A percentile compares a stretch with the other conserved stretches of the same genome.
Evolutionary conservation across 2,888 invertebrate species (phyloP).

Genomic region (Drosophila algonquin): DNA sequence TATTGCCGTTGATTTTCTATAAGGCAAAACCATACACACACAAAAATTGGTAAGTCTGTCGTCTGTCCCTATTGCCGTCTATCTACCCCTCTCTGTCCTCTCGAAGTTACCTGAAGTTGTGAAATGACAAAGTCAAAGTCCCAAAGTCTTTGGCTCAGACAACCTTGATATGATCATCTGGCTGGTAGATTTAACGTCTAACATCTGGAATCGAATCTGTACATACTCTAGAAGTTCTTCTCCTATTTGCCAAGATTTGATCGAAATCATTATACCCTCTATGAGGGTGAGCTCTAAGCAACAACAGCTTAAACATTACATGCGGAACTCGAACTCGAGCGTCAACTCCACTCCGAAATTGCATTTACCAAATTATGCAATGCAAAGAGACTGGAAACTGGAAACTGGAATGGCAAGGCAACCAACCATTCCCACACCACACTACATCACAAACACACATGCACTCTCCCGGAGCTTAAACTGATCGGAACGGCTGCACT

Average conservation of each 20-base stretch:
- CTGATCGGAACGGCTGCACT: not conserved
- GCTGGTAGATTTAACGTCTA: not conserved
- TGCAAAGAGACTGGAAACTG: slow-evolving; percentile 38
- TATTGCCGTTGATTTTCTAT: not conserved
- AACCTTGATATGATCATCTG: slow-evolving; percentile 27
- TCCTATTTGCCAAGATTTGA: too few species aligned
- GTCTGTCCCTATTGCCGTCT: slow-evolving; percentile 9
- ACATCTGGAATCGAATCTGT: not conserved
- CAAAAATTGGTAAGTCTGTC: slow-evolving; percentile 9
- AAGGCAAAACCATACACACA: slow-evolving; percentile 11
- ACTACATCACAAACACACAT: slow-evolving; percentile 16
- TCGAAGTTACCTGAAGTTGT: slow-evolving; percentile 46
- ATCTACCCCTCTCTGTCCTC: slow-evolving; percentile 2
- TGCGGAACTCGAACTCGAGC: slow-evolving; percentile 59
- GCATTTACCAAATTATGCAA: slow-evolving; percentile 55
- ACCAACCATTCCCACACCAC: not conserved
- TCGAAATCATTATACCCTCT: not conserved
- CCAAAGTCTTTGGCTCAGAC: slow-evolving; percentile 19
- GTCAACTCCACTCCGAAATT: slow-evolving; percentile 3
- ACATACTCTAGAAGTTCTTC: not conserved
- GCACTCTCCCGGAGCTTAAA: slow-evolving; percentile 4
- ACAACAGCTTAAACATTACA: slow-evolving; percentile 49
- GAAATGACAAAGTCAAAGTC: slow-evolving; percentile 48
- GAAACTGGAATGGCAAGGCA: slow-evolving; percentile 40
- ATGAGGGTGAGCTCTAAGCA: not conserved